These are phyloP conservation scores for Platycercus adscitus DNA, from an alignment of 2,113 vertebrate genomes.

Conservation along the genomic window DNA sequence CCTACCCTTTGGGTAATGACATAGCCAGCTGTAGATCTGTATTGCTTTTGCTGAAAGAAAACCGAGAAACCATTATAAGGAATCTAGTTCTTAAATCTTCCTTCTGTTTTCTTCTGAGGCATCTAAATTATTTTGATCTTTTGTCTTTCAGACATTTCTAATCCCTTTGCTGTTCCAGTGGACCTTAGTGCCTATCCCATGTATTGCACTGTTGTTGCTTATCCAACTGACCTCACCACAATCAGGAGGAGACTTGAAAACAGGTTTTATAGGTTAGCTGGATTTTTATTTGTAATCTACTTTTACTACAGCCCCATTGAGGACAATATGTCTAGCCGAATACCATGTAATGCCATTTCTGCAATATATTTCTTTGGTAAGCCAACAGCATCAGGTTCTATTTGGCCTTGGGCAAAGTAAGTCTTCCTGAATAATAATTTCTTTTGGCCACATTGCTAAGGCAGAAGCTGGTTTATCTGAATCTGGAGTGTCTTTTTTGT, in stretches of 20 bases:
- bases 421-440: not conserved
- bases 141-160: slow-evolving; percentile 87
- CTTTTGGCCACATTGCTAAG: not conserved
- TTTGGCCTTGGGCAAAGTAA: not conserved
- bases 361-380: not conserved
- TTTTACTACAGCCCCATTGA: not conserved
- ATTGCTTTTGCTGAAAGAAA: not conserved
- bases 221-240: slow-evolving; percentile 94
- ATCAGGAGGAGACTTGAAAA: slow-evolving; percentile 92
- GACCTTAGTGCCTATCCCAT: slow-evolving; percentile 94
- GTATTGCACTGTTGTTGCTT: slow-evolving; percentile 97
- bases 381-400: not conserved
- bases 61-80: not conserved
- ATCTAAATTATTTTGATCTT: not conserved
- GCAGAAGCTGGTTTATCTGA: not conserved
- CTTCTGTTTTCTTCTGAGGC: not conserved
- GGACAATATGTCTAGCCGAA: not conserved
- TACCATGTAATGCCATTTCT: not conserved
- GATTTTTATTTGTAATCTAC: not conserved
- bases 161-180: slow-evolving; percentile 90
- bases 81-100: not conserved
- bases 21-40: not conserved
- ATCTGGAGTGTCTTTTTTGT: not conserved
- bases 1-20: not conserved
- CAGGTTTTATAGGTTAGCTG: slow-evolving; percentile 89